Evolutionary conservation across 1,140 invertebrate genomes (phyloP).

Genomic region (Cataglyphis hispanica): DNA sequence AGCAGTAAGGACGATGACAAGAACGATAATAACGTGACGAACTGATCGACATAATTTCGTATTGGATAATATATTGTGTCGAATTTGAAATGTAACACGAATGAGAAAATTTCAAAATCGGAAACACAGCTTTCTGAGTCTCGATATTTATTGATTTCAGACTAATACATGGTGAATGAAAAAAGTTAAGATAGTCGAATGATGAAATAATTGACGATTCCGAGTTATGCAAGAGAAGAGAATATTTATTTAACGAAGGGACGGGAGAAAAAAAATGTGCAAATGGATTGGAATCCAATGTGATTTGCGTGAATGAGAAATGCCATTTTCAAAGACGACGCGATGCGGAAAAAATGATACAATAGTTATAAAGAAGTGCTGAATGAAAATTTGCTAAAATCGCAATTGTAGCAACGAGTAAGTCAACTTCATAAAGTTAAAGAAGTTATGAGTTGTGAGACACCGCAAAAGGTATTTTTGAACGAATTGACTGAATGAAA

Average conservation of each 20-base stretch:
- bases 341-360: not conserved
- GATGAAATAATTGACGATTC: not conserved
- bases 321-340: not conserved
- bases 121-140: not conserved
- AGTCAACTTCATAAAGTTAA: not conserved
- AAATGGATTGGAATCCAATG: slow-evolving; percentile 22
- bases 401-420: not conserved
- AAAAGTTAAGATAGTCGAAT: not conserved
- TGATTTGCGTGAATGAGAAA: not conserved
- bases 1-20: slow-evolving; percentile 67
- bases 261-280: not conserved
- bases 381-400: not conserved
- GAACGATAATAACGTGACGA: slow-evolving; percentile 55
- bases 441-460: not conserved
- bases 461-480: slow-evolving; percentile 3
- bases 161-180: not conserved
- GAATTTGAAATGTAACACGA: not conserved
- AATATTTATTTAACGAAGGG: slow-evolving; percentile 36
- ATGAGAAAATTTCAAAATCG: slow-evolving; percentile 26
- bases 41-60: slow-evolving; percentile 23
- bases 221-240: slow-evolving; percentile 6
- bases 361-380: not conserved
- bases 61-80: not conserved
- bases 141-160: not conserved
- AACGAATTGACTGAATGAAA: not conserved